phyloP scores from a whole-genome alignment of 1,140 invertebrate species.

The Ceratina australensis region DNA sequence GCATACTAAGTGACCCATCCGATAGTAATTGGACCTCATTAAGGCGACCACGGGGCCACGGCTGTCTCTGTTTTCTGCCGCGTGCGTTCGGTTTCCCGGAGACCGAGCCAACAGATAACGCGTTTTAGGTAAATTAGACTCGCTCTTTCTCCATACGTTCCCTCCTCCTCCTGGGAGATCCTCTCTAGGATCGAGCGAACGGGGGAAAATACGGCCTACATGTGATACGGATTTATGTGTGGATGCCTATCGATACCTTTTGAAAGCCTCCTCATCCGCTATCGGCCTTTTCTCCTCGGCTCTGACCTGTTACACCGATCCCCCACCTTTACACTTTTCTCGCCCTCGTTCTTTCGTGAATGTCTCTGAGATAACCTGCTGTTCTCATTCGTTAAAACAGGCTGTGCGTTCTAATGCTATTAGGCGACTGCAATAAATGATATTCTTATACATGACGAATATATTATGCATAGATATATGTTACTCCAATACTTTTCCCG shows the following conservation, averaged over 20 bases:
- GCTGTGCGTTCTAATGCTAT: too few species aligned
- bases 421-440: too few species aligned
- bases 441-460: too few species aligned
- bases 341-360: conserved; percentile 4
- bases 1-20: conserved; percentile 70
- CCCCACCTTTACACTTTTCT: conserved; percentile 4
- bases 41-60: conserved; percentile 67
- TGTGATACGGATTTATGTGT: conserved; percentile 37
- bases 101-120: conserved; percentile 58
- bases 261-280: conserved; percentile 15
- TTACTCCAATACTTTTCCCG: too few species aligned
- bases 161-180: not conserved
- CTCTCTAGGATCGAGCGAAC: conserved; percentile 28
- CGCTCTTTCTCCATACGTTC: conserved; percentile 15
- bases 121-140: conserved; percentile 68
- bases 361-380: not conserved
- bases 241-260: conserved; percentile 19
- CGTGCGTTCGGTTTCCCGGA: conserved; percentile 42
- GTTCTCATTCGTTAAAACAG: too few species aligned
- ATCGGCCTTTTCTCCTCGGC: not conserved
- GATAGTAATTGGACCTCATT: conserved; percentile 75
- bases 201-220: conserved; percentile 26
- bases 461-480: too few species aligned
- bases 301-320: conserved; percentile 13
- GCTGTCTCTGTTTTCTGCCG: conserved; percentile 50